Evolutionary conservation across 2,113 vertebrate species (phyloP).

Genomic region (Anolis carolinensis): DNA sequence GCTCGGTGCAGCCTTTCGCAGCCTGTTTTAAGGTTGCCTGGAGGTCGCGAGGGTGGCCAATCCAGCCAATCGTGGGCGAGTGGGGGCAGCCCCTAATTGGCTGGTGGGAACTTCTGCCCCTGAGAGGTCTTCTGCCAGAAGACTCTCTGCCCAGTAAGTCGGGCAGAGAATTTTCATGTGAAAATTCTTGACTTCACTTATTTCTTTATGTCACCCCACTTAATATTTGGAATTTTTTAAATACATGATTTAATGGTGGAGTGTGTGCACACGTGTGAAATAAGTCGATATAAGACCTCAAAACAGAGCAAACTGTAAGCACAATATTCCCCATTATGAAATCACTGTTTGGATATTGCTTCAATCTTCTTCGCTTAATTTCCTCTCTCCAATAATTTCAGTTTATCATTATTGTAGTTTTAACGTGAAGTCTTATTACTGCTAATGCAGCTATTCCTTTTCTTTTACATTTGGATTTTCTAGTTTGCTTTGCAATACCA

Average conservation of each 20-base stretch:
- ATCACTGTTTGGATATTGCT: not conserved
- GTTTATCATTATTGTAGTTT: not conserved
- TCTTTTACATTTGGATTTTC: not conserved
- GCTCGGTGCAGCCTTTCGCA: too few relatives aligned
- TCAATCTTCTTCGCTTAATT: not conserved
- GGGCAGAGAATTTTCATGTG: too few relatives aligned
- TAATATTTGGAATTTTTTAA: not conserved
- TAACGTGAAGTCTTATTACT: not conserved
- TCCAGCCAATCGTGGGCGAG: too few relatives aligned
- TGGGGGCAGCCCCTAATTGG: too few relatives aligned
- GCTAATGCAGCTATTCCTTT: not conserved
- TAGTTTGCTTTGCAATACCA: conserved; percentile 5
- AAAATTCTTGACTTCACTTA: not conserved
- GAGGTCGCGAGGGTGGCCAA: too few relatives aligned
- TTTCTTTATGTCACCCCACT: not conserved
- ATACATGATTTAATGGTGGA: not conserved
- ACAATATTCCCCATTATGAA: not conserved
- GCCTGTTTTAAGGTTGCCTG: too few relatives aligned
- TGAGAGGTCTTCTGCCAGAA: too few relatives aligned
- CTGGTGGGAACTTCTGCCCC: too few relatives aligned
- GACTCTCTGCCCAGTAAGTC: too few relatives aligned
- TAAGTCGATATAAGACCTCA: not conserved
- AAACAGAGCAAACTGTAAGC: not conserved
- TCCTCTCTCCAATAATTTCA: not conserved
- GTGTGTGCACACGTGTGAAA: not conserved